Percentiles rank a stretch among this genome's conserved stretches.
Conservation (phyloP, 2,797 vertebrate species). For the Holocentrus rufus region DNA sequence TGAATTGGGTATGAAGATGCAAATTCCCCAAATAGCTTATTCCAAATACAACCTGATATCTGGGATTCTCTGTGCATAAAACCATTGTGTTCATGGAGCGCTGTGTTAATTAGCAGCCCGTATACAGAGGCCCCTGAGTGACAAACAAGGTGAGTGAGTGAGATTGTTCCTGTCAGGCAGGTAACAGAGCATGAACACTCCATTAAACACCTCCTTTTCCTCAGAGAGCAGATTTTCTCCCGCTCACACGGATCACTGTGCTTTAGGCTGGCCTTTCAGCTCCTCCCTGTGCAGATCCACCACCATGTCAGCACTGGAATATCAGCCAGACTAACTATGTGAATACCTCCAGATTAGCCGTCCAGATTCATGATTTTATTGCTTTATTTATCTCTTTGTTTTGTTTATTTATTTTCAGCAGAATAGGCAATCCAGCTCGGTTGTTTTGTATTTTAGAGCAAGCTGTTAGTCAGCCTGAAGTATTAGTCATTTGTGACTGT, state of each 20-base stretch:
- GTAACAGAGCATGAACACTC: conserved; percentile 75
- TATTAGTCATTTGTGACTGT: conserved; percentile 21
- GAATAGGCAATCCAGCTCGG: conserved; percentile 5
- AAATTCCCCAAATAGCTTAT: conserved; percentile 26
- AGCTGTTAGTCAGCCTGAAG: conserved; percentile 21
- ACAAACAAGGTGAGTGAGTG: conserved; percentile 75
- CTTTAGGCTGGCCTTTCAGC: conserved; percentile 28
- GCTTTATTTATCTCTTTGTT: too few relatives aligned
- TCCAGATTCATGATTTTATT: conserved; percentile 14
- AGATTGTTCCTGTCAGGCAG: conserved; percentile 69
- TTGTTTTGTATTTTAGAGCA: neutral
- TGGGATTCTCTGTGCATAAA: conserved; percentile 12
- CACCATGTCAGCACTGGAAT: conserved; percentile 17
- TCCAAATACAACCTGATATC: conserved; percentile 17
- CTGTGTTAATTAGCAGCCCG: conserved; percentile 68
- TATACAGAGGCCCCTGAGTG: conserved; percentile 62
- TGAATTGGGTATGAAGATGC: conserved; percentile 25
- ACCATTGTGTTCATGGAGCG: conserved; percentile 43
- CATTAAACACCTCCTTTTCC: conserved; percentile 71
- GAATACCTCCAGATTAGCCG: conserved; percentile 32
- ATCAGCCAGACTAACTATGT: conserved; percentile 25
- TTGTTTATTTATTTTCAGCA: neutral
- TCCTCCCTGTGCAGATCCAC: conserved; percentile 20
- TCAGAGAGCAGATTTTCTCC: conserved; percentile 48
- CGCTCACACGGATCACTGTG: conserved; percentile 56